A percentile compares a stretch with the other conserved stretches of the same genome.
phyloP scores from a whole-genome alignment of 2,888 invertebrate genomes.

The Agriopis marginaria region DNA sequence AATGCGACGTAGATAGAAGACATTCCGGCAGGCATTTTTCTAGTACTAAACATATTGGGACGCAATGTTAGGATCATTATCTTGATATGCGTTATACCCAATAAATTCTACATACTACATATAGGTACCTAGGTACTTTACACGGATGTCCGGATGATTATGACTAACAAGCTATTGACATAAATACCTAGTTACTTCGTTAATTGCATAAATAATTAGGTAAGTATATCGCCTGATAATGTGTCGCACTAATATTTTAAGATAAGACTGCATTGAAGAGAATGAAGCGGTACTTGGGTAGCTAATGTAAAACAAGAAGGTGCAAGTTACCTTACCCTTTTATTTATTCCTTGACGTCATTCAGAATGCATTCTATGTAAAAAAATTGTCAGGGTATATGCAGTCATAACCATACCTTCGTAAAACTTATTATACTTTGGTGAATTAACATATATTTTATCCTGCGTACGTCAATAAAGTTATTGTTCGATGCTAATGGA shows the following conservation, averaged over 20 bases:
- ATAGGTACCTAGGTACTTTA: no score
- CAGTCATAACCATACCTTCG: slow-evolving; percentile 1
- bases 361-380: not conserved
- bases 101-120: no score
- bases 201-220: slow-evolving; percentile 13
- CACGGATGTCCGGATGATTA: not conserved
- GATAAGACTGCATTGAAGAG: not conserved
- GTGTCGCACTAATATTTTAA: no score
- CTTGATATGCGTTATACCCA: no score
- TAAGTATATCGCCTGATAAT: not conserved
- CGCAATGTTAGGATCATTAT: not conserved
- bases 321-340: no score
- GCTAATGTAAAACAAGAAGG: no score
- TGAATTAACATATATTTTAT: slow-evolving; percentile 11
- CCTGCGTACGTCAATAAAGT: slow-evolving; percentile 3
- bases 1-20: no score
- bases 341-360: slow-evolving; percentile 8
- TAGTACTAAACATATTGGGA: not conserved
- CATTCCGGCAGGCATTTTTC: no score
- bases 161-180: slow-evolving; percentile 8
- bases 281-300: not conserved
- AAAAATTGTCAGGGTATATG: not conserved
- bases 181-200: slow-evolving; percentile 8
- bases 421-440: not conserved
- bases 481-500: slow-evolving; percentile 8